Evolutionary conservation across 1,140 invertebrate species (phyloP), one percentile per base, ranked within the genome.

Genomic region (Orius laevigatus): DNA sequence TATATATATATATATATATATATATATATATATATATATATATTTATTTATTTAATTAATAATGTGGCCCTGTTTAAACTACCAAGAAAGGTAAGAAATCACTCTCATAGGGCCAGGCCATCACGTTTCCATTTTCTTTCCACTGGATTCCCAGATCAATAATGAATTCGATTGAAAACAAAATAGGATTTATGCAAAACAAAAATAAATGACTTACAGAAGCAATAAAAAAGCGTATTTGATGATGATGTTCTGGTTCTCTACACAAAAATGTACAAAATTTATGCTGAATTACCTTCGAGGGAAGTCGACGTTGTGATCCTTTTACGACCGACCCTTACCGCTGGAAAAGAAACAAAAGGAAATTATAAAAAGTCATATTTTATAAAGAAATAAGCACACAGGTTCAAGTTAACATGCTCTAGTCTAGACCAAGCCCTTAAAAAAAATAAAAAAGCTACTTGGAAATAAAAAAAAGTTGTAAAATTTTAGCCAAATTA

Each of bases 251-350:
- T 18, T 10, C 10, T 14, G 40, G 5, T 6, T 19, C 5, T 42
- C 40, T 14, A 19, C 12, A 11, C 15, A 18, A 11, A 16, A 16
- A 42, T 25, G 25, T 38, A 12, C 4, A 38, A 38, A 38, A 47
- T 19, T 31, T 50, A 53, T 55, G 42, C 35, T 53, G 50, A 53
- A 53, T 59, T 59, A 59, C 58, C 58, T 59, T 59, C 58, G 49
- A 56, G 53, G 25, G 58, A 58, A 39, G 53, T 51, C 33, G 56
- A 58, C 25, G 50, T 53, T 8, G 51, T 55, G 32, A 59, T 51
- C 46, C 54, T 53, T 42, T 56, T 56, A 25, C 57, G 53, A 20
- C 58, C 58, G 14, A 58, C 48, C 50, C 53, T 55, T 18, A 59
- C 54, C 41, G 56, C 58, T 58, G 48, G 18, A 49, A 47, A 44